Conservation (phyloP, 2,113 vertebrate species). For the Larimichthys polyactis region DNA sequence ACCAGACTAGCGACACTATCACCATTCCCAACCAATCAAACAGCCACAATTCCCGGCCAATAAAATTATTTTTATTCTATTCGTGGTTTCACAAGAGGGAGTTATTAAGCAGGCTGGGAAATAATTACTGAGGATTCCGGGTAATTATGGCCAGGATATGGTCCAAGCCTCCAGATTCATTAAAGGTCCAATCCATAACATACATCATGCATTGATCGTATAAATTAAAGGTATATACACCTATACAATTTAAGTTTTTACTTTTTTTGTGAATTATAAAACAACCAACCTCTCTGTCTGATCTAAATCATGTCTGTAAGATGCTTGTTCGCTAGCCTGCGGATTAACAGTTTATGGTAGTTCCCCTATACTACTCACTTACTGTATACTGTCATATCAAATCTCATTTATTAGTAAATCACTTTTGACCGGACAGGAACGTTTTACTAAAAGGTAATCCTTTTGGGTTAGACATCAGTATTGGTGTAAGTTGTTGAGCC, state of each 20-base stretch:
- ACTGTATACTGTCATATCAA: slow-evolving; percentile 15
- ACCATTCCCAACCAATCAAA: slow-evolving; percentile 57
- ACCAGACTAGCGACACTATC: slow-evolving; percentile 56
- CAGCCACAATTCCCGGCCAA: slow-evolving; percentile 45
- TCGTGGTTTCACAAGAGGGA: slow-evolving; percentile 58
- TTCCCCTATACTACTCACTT: slow-evolving; percentile 3
- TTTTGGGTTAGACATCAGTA: not conserved
- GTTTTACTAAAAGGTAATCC: not conserved
- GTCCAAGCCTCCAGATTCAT: slow-evolving; percentile 41
- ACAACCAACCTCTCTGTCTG: too few relatives aligned
- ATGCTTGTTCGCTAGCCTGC: not conserved
- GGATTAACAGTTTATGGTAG: slow-evolving; percentile 29
- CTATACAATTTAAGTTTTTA: not conserved
- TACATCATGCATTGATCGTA: not conserved
- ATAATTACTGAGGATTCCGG: slow-evolving; percentile 66
- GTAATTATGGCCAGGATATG: slow-evolving; percentile 62
- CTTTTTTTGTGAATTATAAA: too few relatives aligned
- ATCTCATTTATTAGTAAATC: slow-evolving; percentile 6
- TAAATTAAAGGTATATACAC: slow-evolving; percentile 10
- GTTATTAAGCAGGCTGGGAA: slow-evolving; percentile 61
- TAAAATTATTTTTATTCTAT: slow-evolving; percentile 70
- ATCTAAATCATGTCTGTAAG: slow-evolving; percentile 10
- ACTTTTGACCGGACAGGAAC: not conserved
- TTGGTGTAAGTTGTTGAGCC: too few relatives aligned
- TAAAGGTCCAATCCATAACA: slow-evolving; percentile 23